A percentile compares a stretch with the other conserved stretches of the same genome.
Evolutionary conservation across 1,140 invertebrate genomes (phyloP).

Genomic region (Agraylea sexmaculata): DNA sequence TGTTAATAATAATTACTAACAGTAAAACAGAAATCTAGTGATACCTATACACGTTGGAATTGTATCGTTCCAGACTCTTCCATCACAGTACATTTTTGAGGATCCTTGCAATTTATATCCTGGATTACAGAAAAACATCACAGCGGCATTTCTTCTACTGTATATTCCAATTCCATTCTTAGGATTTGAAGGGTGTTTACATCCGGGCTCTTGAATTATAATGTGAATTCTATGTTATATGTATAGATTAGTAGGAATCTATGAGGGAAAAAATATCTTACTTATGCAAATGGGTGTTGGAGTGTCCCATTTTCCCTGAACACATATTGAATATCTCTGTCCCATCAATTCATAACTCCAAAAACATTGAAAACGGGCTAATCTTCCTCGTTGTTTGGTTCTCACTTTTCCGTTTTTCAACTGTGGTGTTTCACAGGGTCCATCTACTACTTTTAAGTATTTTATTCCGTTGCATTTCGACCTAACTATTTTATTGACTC

Average conservation of each 20-base stretch:
- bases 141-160: constrained; percentile 40
- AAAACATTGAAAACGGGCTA: constrained; percentile 45
- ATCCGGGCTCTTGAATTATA: constrained; percentile 26
- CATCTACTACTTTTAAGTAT: too few relatives aligned
- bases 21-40: too few relatives aligned
- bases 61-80: constrained; percentile 47
- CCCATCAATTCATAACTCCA: constrained; percentile 46
- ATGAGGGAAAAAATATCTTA: constrained; percentile 34
- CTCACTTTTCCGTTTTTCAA: constrained; percentile 29
- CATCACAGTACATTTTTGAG: constrained; percentile 49
- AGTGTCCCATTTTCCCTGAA: constrained; percentile 44
- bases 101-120: constrained; percentile 45
- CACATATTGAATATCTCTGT: constrained; percentile 47
- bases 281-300: constrained; percentile 51
- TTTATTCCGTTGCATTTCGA: too few relatives aligned
- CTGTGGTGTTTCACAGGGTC: constrained; percentile 21
- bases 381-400: constrained; percentile 24
- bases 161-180: constrained; percentile 39
- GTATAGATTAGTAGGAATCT: background rate
- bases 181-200: constrained; percentile 23
- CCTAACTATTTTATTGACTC: too few relatives aligned
- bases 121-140: constrained; percentile 52
- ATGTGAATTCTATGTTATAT: background rate
- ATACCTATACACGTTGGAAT: constrained; percentile 49
- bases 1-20: too few relatives aligned